Percentiles rank a stretch among this genome's conserved stretches.
These are phyloP conservation scores for Stichodactyla helianthus DNA, from an alignment of 64 coral and sea anemone genomes.

Conservation along the genomic window DNA sequence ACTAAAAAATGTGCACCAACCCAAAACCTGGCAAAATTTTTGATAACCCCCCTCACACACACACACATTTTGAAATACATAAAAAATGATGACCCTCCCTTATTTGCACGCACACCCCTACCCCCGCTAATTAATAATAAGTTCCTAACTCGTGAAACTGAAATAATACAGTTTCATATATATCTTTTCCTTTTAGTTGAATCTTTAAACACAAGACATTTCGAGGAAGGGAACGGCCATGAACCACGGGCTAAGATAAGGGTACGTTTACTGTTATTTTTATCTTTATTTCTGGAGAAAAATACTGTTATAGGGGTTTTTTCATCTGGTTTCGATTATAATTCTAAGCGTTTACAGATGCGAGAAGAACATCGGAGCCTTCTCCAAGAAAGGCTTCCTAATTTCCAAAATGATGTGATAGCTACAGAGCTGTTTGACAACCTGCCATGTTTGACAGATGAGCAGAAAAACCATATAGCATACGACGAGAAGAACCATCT, in stretches of 20 bases:
- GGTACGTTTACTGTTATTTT: neutral
- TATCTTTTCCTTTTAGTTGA: neutral
- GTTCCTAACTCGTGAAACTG: too few relatives aligned
- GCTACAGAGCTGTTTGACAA: constrained; percentile 22
- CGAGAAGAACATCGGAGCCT: neutral
- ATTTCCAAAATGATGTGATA: constrained; percentile 11
- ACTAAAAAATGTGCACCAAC: too few relatives aligned
- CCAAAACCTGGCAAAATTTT: too few relatives aligned
- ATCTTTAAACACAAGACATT: neutral
- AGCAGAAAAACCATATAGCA: constrained; percentile 27
- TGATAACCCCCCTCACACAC: too few relatives aligned
- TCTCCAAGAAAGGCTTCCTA: neutral
- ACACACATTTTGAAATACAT: too few relatives aligned
- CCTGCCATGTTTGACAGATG: constrained; percentile 30
- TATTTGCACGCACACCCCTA: too few relatives aligned
- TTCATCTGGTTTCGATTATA: neutral
- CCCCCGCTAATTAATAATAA: too few relatives aligned
- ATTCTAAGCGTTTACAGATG: neutral
- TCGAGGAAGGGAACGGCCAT: too few relatives aligned
- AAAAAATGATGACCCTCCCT: too few relatives aligned
- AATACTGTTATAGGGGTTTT: neutral
- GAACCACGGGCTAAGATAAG: neutral
- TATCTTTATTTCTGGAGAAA: neutral
- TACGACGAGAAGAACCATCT: constrained; percentile 19
- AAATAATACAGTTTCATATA: neutral